These are phyloP conservation scores for Lagopus muta DNA, from an alignment of 2,113 vertebrate species.

Conservation along the genomic window DNA sequence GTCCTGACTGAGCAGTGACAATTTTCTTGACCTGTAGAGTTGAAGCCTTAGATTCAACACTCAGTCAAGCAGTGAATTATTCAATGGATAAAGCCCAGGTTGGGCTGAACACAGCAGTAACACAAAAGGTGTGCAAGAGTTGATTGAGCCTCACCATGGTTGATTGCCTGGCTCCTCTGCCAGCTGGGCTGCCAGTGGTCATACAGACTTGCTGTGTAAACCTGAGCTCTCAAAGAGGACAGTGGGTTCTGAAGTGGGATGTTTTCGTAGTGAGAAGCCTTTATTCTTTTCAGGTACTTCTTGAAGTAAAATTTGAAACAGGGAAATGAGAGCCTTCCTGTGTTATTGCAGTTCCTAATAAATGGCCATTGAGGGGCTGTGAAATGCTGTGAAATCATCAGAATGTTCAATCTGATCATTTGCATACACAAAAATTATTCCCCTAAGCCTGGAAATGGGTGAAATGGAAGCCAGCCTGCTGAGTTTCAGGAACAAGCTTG, in stretches of 20 bases:
- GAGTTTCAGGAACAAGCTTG: background rate
- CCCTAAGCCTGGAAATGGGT: background rate
- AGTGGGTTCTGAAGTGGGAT: background rate
- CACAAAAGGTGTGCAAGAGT: background rate
- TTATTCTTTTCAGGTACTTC: background rate
- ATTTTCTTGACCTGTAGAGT: background rate
- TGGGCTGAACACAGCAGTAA: background rate
- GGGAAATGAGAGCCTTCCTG: background rate
- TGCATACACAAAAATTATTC: background rate
- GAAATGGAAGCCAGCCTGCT: background rate
- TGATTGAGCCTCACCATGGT: background rate
- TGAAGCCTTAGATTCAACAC: background rate
- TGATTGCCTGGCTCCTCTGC: background rate
- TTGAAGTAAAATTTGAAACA: background rate
- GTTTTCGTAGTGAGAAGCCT: background rate
- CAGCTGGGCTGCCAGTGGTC: background rate
- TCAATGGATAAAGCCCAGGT: background rate
- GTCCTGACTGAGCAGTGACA: background rate
- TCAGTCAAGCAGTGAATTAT: background rate
- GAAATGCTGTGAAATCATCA: background rate
- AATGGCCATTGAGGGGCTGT: background rate
- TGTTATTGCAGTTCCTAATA: background rate
- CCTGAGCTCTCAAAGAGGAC: background rate
- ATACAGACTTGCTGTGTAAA: background rate
- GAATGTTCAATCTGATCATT: rapidly evolving